A percentile compares a stretch with the other conserved stretches of the same genome.
phyloP scores from a whole-genome alignment of 2,113 vertebrate species.

The Trematocara nigrifrons region DNA sequence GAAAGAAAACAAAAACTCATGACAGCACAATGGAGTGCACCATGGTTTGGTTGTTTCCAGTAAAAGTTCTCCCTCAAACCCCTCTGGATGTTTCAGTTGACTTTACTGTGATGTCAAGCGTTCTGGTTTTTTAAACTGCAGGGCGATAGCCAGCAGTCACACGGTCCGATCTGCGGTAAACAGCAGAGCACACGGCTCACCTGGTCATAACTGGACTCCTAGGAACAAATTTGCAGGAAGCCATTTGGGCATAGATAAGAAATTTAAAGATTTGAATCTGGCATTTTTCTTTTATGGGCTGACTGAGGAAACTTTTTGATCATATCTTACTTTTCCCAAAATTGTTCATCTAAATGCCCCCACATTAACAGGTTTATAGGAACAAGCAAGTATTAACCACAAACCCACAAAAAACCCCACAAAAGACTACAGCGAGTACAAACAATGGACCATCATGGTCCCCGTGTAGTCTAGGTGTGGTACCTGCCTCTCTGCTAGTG shows the following conservation, averaged over 20 bases:
- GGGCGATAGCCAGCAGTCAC: neutral
- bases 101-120: neutral
- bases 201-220: neutral
- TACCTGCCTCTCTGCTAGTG: neutral
- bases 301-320: neutral
- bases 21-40: neutral
- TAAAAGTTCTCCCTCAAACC: neutral
- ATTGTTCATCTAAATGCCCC: neutral
- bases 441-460: neutral
- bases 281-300: neutral
- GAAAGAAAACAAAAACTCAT: neutral
- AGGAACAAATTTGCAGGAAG: neutral
- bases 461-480: neutral
- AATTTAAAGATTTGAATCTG: neutral
- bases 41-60: neutral
- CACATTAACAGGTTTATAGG: neutral
- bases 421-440: neutral
- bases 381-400: neutral
- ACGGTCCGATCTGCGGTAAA: neutral
- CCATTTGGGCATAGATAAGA: neutral
- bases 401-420: fast-evolving
- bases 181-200: neutral
- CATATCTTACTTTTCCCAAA: neutral
- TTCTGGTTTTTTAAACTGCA: neutral
- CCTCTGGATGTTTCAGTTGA: neutral